These are phyloP conservation scores for Gobio gobio DNA, from an alignment of 2,113 vertebrate genomes.

Conservation along the genomic window DNA sequence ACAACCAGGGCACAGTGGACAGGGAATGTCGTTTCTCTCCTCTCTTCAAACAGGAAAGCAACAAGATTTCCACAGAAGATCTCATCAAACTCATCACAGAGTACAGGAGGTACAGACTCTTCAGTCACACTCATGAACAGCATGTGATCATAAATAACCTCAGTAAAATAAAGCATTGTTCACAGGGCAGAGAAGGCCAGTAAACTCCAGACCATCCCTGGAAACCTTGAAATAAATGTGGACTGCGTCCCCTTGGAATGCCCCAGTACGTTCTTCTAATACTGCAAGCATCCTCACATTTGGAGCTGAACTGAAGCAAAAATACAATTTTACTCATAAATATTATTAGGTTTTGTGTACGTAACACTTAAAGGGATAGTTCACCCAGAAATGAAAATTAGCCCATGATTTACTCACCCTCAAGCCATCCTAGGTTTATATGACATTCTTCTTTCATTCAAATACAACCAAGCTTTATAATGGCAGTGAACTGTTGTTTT, in stretches of 20 bases:
- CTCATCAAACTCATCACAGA: slow-evolving; percentile 91
- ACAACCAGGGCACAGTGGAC: slow-evolving; percentile 93
- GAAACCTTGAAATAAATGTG: slow-evolving; percentile 86
- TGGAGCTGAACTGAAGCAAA: not conserved
- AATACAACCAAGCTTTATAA: no score
- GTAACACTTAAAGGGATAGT: not conserved
- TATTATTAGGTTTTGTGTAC: not conserved
- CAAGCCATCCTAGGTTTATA: no score
- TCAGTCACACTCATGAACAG: not conserved
- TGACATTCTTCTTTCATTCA: no score
- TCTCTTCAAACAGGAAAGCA: slow-evolving; percentile 95
- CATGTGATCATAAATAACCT: not conserved
- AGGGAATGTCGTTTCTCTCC: slow-evolving; percentile 94
- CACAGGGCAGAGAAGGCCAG: slow-evolving; percentile 91
- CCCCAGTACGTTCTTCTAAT: slow-evolving; percentile 82
- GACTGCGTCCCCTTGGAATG: slow-evolving; percentile 92
- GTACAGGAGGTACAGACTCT: slow-evolving; percentile 84
- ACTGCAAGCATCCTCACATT: not conserved
- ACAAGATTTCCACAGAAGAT: slow-evolving; percentile 93
- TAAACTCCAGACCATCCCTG: slow-evolving; percentile 94
- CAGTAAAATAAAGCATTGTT: not conserved
- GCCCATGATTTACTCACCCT: no score
- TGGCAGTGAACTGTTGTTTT: no score
- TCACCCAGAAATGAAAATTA: no score
- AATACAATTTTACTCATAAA: not conserved